Evolutionary conservation across 2,113 vertebrate species (phyloP).

Genomic region (Okapia johnstoni): DNA sequence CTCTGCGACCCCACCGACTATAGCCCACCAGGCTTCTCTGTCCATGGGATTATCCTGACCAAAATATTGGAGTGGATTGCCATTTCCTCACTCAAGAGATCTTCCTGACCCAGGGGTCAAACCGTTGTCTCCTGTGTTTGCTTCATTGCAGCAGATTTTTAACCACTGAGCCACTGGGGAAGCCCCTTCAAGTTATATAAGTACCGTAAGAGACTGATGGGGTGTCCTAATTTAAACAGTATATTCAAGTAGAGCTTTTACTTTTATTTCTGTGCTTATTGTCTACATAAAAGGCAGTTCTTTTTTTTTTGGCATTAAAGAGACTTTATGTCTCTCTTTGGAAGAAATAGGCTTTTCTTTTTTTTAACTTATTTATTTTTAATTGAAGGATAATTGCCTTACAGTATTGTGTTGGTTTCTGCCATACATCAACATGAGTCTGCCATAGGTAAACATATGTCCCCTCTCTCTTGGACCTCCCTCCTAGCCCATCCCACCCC

Average conservation of each 20-base stretch:
- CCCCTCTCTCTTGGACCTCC: neutral
- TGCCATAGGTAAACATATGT: neutral
- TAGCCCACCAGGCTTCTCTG: neutral
- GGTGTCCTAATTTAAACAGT: neutral
- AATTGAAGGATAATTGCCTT: neutral
- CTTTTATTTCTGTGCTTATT: constrained; percentile 9
- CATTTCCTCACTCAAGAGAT: neutral
- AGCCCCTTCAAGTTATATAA: neutral
- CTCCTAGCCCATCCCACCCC: neutral
- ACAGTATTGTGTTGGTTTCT: neutral
- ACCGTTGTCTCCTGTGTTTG: neutral
- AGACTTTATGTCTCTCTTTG: neutral
- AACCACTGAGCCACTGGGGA: neutral
- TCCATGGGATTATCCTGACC: neutral
- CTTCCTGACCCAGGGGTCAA: neutral
- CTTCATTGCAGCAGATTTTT: neutral
- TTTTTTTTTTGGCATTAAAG: neutral
- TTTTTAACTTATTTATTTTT: neutral
- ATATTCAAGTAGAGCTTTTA: neutral
- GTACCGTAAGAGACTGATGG: neutral
- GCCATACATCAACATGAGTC: neutral
- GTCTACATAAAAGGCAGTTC: neutral
- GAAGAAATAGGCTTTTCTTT: neutral
- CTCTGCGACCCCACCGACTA: neutral
- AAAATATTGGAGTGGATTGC: neutral